A percentile compares a stretch with the other conserved stretches of the same genome.
Evolutionary conservation across 2,113 vertebrate genomes (phyloP).

Genomic region (Gulo gulo): DNA sequence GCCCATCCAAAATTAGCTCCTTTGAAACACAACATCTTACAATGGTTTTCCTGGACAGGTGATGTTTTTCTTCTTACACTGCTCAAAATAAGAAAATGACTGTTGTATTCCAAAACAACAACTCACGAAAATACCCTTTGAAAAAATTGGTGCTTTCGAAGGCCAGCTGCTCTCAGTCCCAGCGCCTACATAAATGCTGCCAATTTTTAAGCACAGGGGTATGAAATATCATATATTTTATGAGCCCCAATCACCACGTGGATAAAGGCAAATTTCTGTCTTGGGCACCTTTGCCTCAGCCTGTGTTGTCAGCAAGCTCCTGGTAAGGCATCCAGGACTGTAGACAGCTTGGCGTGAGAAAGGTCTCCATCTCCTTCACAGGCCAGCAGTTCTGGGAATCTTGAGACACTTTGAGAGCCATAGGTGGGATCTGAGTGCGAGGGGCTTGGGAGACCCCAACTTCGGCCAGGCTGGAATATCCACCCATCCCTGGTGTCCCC

Average conservation of each 20-base stretch:
- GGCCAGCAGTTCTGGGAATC: no score
- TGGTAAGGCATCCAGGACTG: background rate
- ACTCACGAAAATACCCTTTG: background rate
- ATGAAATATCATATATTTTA: background rate
- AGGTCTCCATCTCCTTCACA: background rate
- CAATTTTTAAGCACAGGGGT: background rate
- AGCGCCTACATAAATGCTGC: background rate
- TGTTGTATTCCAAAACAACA: background rate
- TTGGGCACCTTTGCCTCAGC: rapidly evolving
- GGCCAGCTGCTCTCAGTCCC: background rate
- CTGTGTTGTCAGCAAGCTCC: background rate
- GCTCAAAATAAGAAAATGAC: constrained; percentile 20
- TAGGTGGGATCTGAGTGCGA: background rate
- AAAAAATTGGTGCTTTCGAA: background rate
- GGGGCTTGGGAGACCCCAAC: background rate
- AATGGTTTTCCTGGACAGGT: constrained; percentile 43
- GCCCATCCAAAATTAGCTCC: constrained; percentile 34
- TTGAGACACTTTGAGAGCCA: background rate
- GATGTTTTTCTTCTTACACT: constrained; percentile 24
- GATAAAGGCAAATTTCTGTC: background rate
- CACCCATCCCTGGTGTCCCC: background rate
- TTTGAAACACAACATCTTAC: constrained; percentile 3
- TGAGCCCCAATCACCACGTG: background rate
- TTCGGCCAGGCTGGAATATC: background rate
- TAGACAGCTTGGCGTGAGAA: background rate